Evolutionary conservation across 1,140 invertebrate species (phyloP).

Genomic region (Hypothenemus hampei): DNA sequence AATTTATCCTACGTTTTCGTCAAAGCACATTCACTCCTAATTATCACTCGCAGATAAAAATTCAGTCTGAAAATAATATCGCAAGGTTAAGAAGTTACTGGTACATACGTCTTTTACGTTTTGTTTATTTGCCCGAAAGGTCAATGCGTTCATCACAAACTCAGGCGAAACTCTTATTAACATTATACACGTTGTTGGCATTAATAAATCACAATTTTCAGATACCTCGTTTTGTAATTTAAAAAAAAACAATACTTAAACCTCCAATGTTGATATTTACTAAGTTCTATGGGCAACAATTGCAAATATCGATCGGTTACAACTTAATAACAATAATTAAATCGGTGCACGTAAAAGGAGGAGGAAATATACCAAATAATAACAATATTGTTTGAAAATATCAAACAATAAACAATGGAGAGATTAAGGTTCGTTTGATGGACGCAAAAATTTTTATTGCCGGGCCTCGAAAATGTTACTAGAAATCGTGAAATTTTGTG

Average conservation of each 20-base stretch:
- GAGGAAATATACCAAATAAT: too few species aligned
- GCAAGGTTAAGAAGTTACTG: conserved; percentile 31
- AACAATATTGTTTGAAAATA: not conserved
- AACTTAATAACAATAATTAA: too few species aligned
- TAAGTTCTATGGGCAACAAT: too few species aligned
- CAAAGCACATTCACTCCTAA: conserved; percentile 26
- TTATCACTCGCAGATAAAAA: conserved; percentile 27
- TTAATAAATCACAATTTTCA: too few species aligned
- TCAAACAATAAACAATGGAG: conserved; percentile 26
- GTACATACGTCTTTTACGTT: conserved; percentile 30
- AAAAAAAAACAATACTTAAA: too few species aligned
- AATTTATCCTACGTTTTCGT: too few species aligned
- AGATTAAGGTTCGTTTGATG: conserved; percentile 13
- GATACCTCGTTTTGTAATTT: too few species aligned
- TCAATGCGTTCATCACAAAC: conserved; percentile 23
- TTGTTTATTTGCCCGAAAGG: conserved; percentile 27
- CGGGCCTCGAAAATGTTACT: conserved; percentile 9
- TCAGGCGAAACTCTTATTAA: too few species aligned
- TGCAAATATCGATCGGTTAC: too few species aligned
- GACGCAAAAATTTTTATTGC: conserved; percentile 11
- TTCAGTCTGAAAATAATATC: conserved; percentile 29
- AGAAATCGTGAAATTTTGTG: conserved; percentile 14
- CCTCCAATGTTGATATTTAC: too few species aligned
- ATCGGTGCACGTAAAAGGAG: too few species aligned
- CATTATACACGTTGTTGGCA: too few species aligned